A percentile compares a stretch with the other conserved stretches of the same genome.
Conservation (phyloP, 2,888 invertebrate species). For the Aplocera efformata region DNA sequence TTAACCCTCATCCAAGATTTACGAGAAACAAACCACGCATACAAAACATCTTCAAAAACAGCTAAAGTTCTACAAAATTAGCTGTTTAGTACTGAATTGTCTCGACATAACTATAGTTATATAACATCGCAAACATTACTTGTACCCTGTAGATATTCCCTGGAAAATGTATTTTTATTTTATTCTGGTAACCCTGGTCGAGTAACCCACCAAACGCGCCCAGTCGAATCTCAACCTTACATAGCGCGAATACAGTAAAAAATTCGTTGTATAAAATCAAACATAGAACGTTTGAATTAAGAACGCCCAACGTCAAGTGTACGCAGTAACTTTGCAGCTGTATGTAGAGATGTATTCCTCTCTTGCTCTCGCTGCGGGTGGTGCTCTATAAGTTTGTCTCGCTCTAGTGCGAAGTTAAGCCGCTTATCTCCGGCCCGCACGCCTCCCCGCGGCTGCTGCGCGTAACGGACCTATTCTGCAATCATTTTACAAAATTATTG, state of each 20-base stretch:
- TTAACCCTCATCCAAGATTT: constrained; percentile 2
- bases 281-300: constrained; percentile 44
- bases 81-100: constrained; percentile 60
- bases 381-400: constrained; percentile 41
- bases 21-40: constrained; percentile 11
- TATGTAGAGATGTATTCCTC: constrained; percentile 58
- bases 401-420: constrained; percentile 71
- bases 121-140: constrained; percentile 68
- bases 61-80: constrained; percentile 68
- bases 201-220: constrained; percentile 35
- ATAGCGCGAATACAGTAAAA: constrained; percentile 15
- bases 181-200: constrained; percentile 42
- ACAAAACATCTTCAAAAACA: constrained; percentile 25
- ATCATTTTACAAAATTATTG: constrained; percentile 18
- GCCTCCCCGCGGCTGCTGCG: constrained; percentile 70
- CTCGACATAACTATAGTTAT: constrained; percentile 51
- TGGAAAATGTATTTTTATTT: constrained; percentile 79
- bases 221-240: constrained; percentile 33
- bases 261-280: constrained; percentile 19
- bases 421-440: constrained; percentile 78
- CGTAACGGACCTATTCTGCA: constrained; percentile 60
- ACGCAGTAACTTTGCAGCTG: constrained; percentile 70
- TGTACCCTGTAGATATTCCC: constrained; percentile 73
- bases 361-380: constrained; percentile 40
- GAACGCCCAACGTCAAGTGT: constrained; percentile 43